Conservation (phyloP, 2,888 invertebrate species). For the Drosophila antonietae region DNA sequence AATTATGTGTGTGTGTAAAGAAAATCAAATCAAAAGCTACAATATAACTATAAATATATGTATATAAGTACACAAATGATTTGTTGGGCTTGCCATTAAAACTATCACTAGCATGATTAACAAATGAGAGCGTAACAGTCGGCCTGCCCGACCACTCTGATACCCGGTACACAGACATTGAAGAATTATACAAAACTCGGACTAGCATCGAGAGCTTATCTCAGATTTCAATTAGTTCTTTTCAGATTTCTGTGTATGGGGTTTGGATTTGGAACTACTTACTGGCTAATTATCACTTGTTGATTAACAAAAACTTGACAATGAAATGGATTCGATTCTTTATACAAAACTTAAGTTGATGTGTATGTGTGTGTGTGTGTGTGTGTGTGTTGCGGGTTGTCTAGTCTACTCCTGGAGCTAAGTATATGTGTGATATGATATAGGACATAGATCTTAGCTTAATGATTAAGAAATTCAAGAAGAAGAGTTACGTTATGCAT, state of each 20-base stretch:
- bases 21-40: conserved; percentile 5
- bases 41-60: conserved; percentile 32
- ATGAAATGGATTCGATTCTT: conserved; percentile 33
- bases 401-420: conserved; percentile 31
- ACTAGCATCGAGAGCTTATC: not conserved
- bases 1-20: conserved; percentile 15
- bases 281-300: conserved; percentile 59
- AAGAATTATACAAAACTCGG: not conserved
- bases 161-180: conserved; percentile 42
- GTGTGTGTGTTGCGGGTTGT: not conserved
- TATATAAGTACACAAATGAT: conserved; percentile 37
- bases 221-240: no score
- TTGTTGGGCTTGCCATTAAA: conserved; percentile 48
- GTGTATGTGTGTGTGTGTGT: conserved; percentile 4
- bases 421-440: conserved; percentile 66
- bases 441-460: conserved; percentile 59
- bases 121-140: conserved; percentile 56
- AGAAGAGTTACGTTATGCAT: conserved; percentile 19
- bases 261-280: conserved; percentile 26
- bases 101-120: conserved; percentile 77
- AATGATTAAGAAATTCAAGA: conserved; percentile 45
- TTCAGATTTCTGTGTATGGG: conserved; percentile 18
- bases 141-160: conserved; percentile 31
- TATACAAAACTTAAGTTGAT: conserved; percentile 42
- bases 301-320: conserved; percentile 29